phyloP scores from a whole-genome alignment of 2,113 vertebrate species.

The Nansenia antarctica region DNA sequence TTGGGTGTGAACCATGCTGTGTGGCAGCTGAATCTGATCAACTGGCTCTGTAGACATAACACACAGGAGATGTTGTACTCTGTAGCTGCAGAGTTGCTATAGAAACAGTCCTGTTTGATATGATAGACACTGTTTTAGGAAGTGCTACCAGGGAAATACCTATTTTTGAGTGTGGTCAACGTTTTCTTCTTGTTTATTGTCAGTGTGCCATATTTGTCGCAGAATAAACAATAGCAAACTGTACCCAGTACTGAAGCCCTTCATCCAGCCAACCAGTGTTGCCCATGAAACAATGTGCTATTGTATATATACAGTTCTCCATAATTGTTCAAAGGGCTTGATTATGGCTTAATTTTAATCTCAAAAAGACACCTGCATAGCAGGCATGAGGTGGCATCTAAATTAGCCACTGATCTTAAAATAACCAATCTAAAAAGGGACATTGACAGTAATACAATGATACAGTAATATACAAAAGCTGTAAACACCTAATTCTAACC shows the following conservation, averaged over 20 bases:
- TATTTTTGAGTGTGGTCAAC: background rate
- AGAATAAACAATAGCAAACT: constrained; percentile 4
- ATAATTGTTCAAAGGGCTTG: background rate
- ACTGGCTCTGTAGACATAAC: background rate
- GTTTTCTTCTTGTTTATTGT: constrained; percentile 10
- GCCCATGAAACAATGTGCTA: constrained; percentile 7
- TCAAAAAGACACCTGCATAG: constrained; percentile 2
- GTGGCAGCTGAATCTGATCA: background rate
- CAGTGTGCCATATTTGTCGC: background rate
- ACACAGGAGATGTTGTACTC: background rate
- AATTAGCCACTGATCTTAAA: background rate
- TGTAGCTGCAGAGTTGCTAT: background rate
- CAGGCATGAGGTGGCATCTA: background rate
- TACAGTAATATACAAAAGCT: background rate
- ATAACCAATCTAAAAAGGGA: background rate
- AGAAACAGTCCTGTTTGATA: constrained; percentile 9
- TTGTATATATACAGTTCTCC: constrained; percentile 3
- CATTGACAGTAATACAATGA: background rate
- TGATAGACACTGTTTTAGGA: background rate
- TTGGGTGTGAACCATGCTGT: background rate
- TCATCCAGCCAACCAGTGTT: background rate
- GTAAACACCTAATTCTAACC: too few species aligned
- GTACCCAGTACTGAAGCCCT: background rate
- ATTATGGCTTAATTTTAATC: background rate
- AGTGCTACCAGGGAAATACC: background rate